Base-by-base conservation (phyloP, 2,888 invertebrate species). In the Eustalomyia histrio region DNA sequence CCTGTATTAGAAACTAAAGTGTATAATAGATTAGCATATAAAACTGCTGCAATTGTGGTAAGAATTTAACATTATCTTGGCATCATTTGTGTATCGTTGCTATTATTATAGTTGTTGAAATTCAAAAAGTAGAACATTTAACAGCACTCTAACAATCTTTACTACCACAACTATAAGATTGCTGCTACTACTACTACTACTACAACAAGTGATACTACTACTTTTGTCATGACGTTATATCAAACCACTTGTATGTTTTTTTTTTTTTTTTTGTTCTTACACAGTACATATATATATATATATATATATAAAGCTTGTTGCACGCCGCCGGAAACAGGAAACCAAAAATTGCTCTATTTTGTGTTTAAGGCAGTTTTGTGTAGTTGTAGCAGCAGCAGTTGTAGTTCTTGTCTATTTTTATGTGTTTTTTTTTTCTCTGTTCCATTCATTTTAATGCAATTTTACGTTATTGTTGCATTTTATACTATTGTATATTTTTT, bases 261-360 rank as follows among this genome's bases (percentile, higher is more conserved):
- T 18, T 47, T 64, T 16, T 21, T n/a, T n/a, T n/a, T n/a, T n/a
- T n/a, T n/a, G n/a, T n/a, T n/a, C n/a, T n/a, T n/a, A n/a, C n/a
- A n/a, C n/a, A n/a, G n/a, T n/a, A n/a, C n/a, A n/a, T n/a, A n/a
- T n/a, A n/a, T n/a, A n/a, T n/a, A 65, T 74, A 58, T 76, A 60
- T 50, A 43, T 21, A 24, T n/a, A 78, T 74, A 74, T 57, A 69
- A 68, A 74, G 76, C 80, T 78, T 80, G 83, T 83, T 83, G 83
- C 80, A 64, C 69, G 76, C 73, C 69, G 74, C 76, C 84, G 83
- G 85, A 83, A 84, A 83, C 79, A 83, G 85, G 85, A 85, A 85
- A 83, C 84, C 84, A 71, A 83, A 84, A 84, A 84, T 84, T 84
- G 83, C 84, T 84, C 67, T 75, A 83, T 83, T 82, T 84, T 82